Base-by-base conservation (phyloP, 2,888 invertebrate species). In the Empis stercorea region DNA sequence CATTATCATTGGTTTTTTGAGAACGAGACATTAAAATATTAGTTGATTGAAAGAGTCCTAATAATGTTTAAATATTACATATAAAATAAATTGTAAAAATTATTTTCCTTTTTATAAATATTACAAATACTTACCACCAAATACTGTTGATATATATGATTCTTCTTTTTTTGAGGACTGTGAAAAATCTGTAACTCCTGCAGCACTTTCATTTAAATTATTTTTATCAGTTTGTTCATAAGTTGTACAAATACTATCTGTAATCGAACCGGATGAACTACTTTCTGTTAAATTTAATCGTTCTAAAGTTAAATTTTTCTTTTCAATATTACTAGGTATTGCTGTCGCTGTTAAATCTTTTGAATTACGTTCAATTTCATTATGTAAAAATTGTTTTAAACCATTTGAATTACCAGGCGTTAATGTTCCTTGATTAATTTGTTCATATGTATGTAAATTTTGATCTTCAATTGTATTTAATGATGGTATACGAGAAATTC, bases 181-280 rank as follows among this genome's bases (percentile, higher is more conserved):
- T 11, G 30, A 17, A 32, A 39, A 39, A 16, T 39, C 41, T 36
- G 16, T 17, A 38, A 9, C 13, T 17, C 2, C 13, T 17, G 10
- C 9, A 13, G 15, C 2, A 30, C 9, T 5, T 4, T 23, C 13
- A 20, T 47, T 46, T n/a, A 45, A 20, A 3, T 48, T 45, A 13
- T 49, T 49, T 46, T 55, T 56, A 9, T 60, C 55, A n/a, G 51
- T 54, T 42, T 63, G 61, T 59, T 78, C 78, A 59, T 77, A 77
- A 7, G 76, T 67, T 11, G 78, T 78, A 55, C 77, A 76, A 48
- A 78, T 70, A 60, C 77, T 77, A 54, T 78, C 78, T 23, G 77
- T 77, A 48, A 77, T 65, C 3, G 78, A 78, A 43, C 78, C 77
- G 47, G 78, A 78, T 23, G 78, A 78, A 56, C 77, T 77, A 60